Percentiles rank a stretch among this genome's conserved stretches.
Conservation (phyloP, 2,888 invertebrate genomes). For the Craniophora ligustri region DNA sequence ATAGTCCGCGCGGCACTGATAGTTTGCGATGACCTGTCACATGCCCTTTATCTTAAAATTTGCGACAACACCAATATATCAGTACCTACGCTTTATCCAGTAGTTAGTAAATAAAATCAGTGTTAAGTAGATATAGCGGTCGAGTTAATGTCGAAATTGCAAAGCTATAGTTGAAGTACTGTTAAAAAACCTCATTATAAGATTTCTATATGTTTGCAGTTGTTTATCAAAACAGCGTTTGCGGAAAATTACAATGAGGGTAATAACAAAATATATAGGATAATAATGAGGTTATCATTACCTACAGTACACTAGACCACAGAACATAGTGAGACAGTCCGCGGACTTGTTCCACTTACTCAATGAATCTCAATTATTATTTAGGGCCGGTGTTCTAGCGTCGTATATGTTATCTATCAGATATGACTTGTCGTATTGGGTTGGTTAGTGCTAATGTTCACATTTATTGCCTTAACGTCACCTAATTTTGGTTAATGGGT, state of each 20-base stretch:
- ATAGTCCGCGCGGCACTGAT: slow-evolving; percentile 5
- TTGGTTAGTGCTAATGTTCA: slow-evolving; percentile 42
- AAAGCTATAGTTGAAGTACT: no score
- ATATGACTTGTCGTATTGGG: slow-evolving; percentile 50
- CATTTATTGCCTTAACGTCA: slow-evolving; percentile 45
- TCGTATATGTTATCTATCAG: slow-evolving; percentile 49
- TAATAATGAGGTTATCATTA: slow-evolving; percentile 75
- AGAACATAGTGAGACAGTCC: slow-evolving; percentile 59
- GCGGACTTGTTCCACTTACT: slow-evolving; percentile 66
- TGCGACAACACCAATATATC: no score
- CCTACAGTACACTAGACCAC: slow-evolving; percentile 55
- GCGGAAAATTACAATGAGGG: slow-evolving; percentile 71
- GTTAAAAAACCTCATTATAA: no score
- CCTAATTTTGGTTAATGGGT: slow-evolving; percentile 37
- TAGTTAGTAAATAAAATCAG: no score
- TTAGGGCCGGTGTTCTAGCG: slow-evolving; percentile 50
- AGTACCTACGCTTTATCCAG: no score
- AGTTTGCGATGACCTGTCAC: background rate
- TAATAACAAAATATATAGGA: slow-evolving; percentile 71
- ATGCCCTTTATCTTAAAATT: no score
- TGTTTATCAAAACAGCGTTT: background rate
- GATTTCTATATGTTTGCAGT: no score
- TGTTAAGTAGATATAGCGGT: no score
- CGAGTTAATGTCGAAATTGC: no score
- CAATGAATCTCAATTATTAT: slow-evolving; percentile 63